Conservation (phyloP, 2,888 invertebrate species). For the Eupithecia dodoneata region DNA sequence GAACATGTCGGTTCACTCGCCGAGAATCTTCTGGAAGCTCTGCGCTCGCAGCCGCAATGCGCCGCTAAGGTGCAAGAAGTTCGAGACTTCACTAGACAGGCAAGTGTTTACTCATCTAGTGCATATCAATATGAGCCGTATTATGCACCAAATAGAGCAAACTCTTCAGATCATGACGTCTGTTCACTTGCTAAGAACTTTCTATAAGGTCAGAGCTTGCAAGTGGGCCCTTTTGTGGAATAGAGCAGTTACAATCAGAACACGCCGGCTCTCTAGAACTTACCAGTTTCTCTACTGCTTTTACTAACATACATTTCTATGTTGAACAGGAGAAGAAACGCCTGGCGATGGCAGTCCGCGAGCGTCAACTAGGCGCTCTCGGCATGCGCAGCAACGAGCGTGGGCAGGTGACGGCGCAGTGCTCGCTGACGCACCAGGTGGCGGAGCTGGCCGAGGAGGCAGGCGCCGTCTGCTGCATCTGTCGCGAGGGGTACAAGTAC, state of each 20-base stretch:
- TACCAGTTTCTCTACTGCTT: neutral
- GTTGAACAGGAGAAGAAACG: constrained; percentile 95
- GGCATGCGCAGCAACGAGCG: constrained; percentile 98
- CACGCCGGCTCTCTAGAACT: neutral
- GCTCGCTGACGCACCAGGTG: constrained; percentile 95
- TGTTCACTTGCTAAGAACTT: neutral
- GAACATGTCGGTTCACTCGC: constrained; percentile 98
- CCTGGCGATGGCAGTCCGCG: constrained; percentile 98
- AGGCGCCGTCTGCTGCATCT: constrained; percentile 98
- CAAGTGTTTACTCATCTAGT: constrained; percentile 38
- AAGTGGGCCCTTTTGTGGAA: neutral
- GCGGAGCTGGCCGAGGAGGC: constrained; percentile 98
- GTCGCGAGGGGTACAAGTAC: constrained; percentile 98
- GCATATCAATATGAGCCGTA: neutral
- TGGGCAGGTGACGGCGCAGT: constrained; percentile 97
- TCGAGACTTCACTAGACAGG: constrained; percentile 93
- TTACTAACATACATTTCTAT: neutral
- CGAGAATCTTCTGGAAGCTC: constrained; percentile 95
- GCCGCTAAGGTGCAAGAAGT: constrained; percentile 96
- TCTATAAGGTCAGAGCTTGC: neutral
- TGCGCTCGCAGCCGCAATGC: constrained; percentile 90
- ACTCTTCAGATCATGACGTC: neutral
- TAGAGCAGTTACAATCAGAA: neutral
- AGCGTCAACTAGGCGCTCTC: constrained; percentile 96
- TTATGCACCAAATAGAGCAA: neutral